phyloP scores from a whole-genome alignment of 2,888 invertebrate genomes.

The Darwinula stevensoni region DNA sequence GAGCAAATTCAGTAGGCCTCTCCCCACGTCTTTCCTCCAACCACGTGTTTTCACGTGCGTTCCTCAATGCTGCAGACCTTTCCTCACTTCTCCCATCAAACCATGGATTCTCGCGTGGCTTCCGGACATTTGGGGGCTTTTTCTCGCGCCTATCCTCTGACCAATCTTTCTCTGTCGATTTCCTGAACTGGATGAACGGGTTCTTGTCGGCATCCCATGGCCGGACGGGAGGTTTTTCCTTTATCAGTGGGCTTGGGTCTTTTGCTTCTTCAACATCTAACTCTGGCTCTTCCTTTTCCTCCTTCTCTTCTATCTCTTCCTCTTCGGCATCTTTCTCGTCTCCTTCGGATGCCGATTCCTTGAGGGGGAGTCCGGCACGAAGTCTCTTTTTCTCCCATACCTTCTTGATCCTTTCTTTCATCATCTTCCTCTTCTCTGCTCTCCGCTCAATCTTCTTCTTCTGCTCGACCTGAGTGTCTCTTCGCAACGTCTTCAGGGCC shows the following conservation, averaged over 20 bases:
- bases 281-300: conserved; percentile 6
- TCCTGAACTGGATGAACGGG: too few relatives aligned
- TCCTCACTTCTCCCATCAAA: too few relatives aligned
- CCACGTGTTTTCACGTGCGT: too few relatives aligned
- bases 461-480: conserved; percentile 36
- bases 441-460: conserved; percentile 24
- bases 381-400: conserved; percentile 14
- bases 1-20: too few relatives aligned
- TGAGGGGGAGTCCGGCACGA: conserved; percentile 12
- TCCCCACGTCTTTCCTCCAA: too few relatives aligned
- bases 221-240: conserved; percentile 23
- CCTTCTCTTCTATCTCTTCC: conserved; percentile 6
- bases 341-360: conserved; percentile 8
- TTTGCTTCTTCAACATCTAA: conserved; percentile 5
- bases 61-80: too few relatives aligned
- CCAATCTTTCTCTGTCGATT: too few relatives aligned
- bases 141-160: too few relatives aligned
- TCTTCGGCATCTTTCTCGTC: conserved; percentile 9
- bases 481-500: conserved; percentile 34
- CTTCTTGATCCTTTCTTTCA: conserved; percentile 18
- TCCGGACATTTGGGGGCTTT: too few relatives aligned
- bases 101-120: too few relatives aligned
- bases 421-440: conserved; percentile 21
- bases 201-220: conserved; percentile 45
- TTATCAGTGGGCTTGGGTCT: conserved; percentile 1